Percentiles rank a stretch among this genome's conserved stretches.
Conservation (phyloP, 2,797 vertebrate genomes). For the Hapalemur alaotrensis region DNA sequence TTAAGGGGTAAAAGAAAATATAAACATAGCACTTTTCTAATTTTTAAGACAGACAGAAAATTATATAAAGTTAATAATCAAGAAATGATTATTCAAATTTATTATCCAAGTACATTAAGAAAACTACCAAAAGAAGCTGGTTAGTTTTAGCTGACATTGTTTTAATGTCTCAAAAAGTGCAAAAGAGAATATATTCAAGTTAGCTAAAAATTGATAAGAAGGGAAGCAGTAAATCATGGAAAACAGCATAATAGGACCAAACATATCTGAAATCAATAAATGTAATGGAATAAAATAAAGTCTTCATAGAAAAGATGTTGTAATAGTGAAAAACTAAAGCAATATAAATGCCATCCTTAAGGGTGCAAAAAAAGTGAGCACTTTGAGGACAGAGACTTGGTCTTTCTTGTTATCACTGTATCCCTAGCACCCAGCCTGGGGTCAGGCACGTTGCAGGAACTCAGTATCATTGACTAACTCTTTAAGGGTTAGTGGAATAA, state of each 20-base stretch:
- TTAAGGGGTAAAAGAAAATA: neutral
- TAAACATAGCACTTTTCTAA: neutral
- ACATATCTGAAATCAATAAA: neutral
- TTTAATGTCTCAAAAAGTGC: neutral
- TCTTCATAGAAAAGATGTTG: neutral
- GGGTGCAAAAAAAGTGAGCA: neutral
- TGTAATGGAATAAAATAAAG: neutral
- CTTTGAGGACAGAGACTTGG: neutral
- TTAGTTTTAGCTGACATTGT: neutral
- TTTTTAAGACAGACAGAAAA: neutral
- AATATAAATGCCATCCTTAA: neutral
- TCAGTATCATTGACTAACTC: neutral
- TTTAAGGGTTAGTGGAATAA: neutral
- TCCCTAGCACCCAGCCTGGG: too few relatives aligned
- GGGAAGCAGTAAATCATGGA: neutral
- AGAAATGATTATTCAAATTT: neutral
- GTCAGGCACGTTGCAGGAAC: neutral
- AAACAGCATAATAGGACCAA: neutral
- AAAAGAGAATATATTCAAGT: neutral
- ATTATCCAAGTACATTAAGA: conserved; percentile 6
- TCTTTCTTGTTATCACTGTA: neutral
- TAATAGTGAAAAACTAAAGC: neutral
- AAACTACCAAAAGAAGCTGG: neutral
- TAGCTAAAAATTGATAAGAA: conserved; percentile 28
- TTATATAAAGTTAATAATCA: neutral